Conservation (phyloP, 2,113 vertebrate genomes). For the Peromyscus polionotus region DNA sequence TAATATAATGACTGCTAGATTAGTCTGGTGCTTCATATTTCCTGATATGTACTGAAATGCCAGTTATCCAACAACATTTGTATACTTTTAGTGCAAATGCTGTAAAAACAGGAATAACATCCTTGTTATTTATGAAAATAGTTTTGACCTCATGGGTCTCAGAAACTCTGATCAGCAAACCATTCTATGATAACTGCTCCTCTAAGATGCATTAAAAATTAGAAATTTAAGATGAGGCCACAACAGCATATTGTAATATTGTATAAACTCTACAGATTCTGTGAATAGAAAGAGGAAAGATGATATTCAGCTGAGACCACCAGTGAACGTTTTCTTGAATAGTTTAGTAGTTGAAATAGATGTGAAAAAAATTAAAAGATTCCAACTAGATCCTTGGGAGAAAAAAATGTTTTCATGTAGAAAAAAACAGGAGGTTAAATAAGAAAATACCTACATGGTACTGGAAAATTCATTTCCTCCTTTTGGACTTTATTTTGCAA, state of each 20-base stretch:
- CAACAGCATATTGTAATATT: not conserved
- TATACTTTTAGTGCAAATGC: not conserved
- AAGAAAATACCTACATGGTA: not conserved
- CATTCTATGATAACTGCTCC: not conserved
- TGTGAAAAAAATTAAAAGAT: constrained; percentile 30
- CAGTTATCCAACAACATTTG: not conserved
- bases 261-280: not conserved
- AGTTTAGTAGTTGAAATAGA: constrained; percentile 16
- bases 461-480: not conserved
- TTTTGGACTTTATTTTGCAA: not conserved
- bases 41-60: not conserved
- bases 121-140: constrained; percentile 55
- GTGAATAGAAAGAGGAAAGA: constrained; percentile 9
- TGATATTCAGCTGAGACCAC: not conserved
- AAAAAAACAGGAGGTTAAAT: not conserved
- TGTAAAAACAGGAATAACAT: not conserved
- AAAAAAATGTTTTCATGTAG: not conserved
- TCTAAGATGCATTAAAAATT: not conserved
- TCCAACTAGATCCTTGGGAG: not conserved
- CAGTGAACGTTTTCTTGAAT: constrained; percentile 35
- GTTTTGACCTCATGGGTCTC: not conserved
- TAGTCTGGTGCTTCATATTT: not conserved
- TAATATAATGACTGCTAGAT: not conserved
- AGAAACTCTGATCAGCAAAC: not conserved
- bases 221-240: not conserved